Evolutionary conservation across 2,113 vertebrate genomes (phyloP), one percentile per base, ranked within the genome.

Genomic region (Crotophaga sulcirostris): DNA sequence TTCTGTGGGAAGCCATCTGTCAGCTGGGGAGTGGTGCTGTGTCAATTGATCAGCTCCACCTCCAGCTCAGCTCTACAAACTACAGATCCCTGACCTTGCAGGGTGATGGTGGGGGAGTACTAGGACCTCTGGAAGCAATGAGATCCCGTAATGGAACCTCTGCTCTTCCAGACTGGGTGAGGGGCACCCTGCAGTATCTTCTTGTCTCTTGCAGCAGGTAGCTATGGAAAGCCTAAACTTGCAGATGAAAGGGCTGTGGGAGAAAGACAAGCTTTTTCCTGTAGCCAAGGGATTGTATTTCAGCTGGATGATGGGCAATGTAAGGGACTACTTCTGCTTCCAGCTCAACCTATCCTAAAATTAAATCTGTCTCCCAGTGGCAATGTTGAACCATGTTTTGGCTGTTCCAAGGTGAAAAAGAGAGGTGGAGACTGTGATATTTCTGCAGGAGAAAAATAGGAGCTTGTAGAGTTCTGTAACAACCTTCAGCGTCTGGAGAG

Each of bases 1-100:
- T 97, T 96, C 75, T 97, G 96, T 94, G 79, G 94, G 91, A 94
- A 92, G 84, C 92, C 87, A 95, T 97, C 93, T 97, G 96, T 97
- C 83, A 79, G 72, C 78, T 93, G 67, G 87, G 84, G 82, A 90
- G 74, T 42, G 60, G 60, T 85, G 56, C 93, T 95, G 69, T 96
- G 89, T 96, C 96, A 81, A 94, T 95, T 90, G 95, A 93, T 92
- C 17, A 14, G 69, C 85, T 97, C 91, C 91, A 94, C 67, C 94
- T 84, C 93, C 90, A 84, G 63, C 51, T 94, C 86, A 82, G 49
- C 72, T 93, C 66, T 59, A 45, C 69, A 79, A 87, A 84, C 69
- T 76, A 79, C 31, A 54, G 93, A 95, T 94, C 74, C 64, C 66
- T 93, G 93, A 96, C 93, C 90, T 96, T 90, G 84, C n/a, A 91